Percentiles rank a stretch among this genome's conserved stretches.
These are phyloP conservation scores for Piprites chloris DNA, from an alignment of 2,113 vertebrate species.

Conservation along the genomic window DNA sequence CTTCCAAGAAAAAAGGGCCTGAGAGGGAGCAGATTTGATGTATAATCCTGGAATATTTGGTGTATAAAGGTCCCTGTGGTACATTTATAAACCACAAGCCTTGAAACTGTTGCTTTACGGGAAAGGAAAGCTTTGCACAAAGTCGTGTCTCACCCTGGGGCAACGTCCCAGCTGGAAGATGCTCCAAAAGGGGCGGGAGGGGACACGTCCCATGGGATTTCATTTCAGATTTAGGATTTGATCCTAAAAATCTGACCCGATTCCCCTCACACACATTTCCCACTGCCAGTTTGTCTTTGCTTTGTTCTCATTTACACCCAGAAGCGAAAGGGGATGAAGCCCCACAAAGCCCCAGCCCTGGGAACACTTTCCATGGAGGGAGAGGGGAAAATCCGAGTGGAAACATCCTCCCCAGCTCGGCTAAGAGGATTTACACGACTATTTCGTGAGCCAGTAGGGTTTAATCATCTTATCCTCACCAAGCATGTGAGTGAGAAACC, in stretches of 20 bases:
- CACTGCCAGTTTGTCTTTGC: background rate
- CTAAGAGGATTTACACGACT: background rate
- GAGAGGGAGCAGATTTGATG: background rate
- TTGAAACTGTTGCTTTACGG: background rate
- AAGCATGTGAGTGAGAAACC: background rate
- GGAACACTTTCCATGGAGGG: background rate
- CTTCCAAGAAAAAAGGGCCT: background rate
- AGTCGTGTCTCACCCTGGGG: rapidly evolving
- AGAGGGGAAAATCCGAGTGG: background rate
- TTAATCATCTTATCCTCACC: background rate
- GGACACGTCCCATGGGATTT: rapidly evolving
- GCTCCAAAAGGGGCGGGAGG: background rate
- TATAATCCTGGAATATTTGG: background rate
- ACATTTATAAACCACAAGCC: background rate
- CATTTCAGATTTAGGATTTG: background rate
- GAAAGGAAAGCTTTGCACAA: background rate
- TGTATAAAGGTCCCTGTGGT: too few relatives aligned
- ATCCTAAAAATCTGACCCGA: rapidly evolving
- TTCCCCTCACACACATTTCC: rapidly evolving
- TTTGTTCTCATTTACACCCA: background rate
- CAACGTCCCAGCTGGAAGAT: background rate
- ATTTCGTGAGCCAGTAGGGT: background rate
- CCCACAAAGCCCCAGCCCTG: rapidly evolving
- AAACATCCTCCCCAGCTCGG: background rate
- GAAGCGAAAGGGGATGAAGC: background rate